Base-by-base conservation (phyloP, 2,888 invertebrate genomes). In the Sphaerophoria taeniata region DNA sequence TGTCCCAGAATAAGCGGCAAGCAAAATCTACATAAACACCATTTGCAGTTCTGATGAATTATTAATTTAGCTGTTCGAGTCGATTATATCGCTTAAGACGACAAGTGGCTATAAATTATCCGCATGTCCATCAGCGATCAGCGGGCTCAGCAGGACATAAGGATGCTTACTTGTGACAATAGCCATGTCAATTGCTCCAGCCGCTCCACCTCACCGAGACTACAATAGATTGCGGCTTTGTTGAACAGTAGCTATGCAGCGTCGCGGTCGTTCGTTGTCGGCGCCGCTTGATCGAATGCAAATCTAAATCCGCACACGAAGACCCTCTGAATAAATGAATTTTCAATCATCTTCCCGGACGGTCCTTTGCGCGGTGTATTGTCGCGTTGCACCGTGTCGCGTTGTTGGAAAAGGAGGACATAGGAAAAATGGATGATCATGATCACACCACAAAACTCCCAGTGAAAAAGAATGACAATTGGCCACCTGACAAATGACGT, bases 311-410 rank as follows among this genome's bases (percentile, higher is more conserved):
- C 47, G 69, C 85, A 81, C 85, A 85, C 69, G 76, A 76, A 73
- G 72, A n/a, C 76, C 70, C 71, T 72, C 72, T 85, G 85, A 76
- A 85, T 85, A 85, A 85, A 85, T 85, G 85, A 85, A 85, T 85
- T 85, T 77, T 81, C 85, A 81, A 85, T 85, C 85, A 85, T 85
- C 79, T 79, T 74, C 83, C 53, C 67, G 14, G 7, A 11, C 63
- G 61, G 12, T 56, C 34, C 24, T 24, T 24, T 24, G 24, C 24
- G 24, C 24, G 24, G 1, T 24, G 1, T 24, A 24, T 24, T 2
- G 24, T 24, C 24, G 24, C n/a, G n/a, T n/a, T n/a, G 4, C 1
- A 33, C 34, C 0, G 55, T 12, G 0, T 33, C 33, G 47, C 63
- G 33, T 47, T 14, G n/a, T 31, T 31, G 31, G 43, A 0, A 39